phyloP scores from a whole-genome alignment of 2,113 vertebrate genomes.

The Coreoperca whiteheadi region DNA sequence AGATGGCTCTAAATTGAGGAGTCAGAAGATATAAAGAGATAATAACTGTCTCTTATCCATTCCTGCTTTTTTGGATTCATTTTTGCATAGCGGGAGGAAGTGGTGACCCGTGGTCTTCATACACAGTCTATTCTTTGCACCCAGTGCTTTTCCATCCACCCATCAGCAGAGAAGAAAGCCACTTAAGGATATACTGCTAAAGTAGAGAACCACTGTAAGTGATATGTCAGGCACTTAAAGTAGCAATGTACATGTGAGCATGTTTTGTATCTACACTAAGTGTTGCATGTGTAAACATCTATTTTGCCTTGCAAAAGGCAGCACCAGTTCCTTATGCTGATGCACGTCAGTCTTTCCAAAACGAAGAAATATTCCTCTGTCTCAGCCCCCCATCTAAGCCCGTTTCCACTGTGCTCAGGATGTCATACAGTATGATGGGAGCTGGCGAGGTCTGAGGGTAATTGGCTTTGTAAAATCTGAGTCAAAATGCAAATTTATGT shows the following conservation, averaged over 20 bases:
- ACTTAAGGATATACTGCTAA: neutral
- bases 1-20: conserved; percentile 7
- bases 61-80: conserved; percentile 2
- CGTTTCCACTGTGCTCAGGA: conserved; percentile 19
- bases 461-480: conserved; percentile 68
- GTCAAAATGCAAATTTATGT: conserved; percentile 73
- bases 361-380: conserved; percentile 29
- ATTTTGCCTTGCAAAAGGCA: neutral
- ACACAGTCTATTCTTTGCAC: neutral
- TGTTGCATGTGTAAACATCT: neutral
- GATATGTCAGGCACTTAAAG: neutral
- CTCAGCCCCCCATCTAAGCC: neutral
- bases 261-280: neutral
- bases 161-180: neutral
- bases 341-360: conserved; percentile 27
- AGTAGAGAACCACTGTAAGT: neutral
- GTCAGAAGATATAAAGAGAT: conserved; percentile 24
- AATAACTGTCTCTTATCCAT: conserved; percentile 13
- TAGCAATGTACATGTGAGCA: neutral
- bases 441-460: conserved; percentile 60
- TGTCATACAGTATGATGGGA: conserved; percentile 50
- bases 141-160: neutral
- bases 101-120: neutral
- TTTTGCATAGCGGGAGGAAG: conserved; percentile 15
- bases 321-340: neutral